Base-by-base conservation (phyloP, 2,113 vertebrate genomes). In the Delphinapterus leucas region DNA sequence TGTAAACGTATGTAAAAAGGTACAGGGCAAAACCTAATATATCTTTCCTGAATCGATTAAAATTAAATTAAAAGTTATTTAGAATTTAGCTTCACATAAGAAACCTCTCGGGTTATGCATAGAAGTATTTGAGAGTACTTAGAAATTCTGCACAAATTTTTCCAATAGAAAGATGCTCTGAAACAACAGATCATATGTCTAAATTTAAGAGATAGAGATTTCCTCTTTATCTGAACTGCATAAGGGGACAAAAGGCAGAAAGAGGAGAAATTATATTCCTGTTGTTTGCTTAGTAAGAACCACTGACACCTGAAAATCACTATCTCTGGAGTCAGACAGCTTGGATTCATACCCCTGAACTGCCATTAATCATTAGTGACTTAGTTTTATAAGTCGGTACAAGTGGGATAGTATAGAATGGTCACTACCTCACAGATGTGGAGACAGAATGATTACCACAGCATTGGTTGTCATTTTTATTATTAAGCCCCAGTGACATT, bases 61-160 rank as follows among this genome's bases (percentile, higher is more conserved):
- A 88, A 68, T 84, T 38, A 90, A 96, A 58, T 65, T 91, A 87
- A 95, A 90, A 77, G 36, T 82, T 90, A 71, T n/a, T 93, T 90
- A 71, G 77, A 83, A 96, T 95, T 95, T 44, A 95, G 28, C 21
- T 67, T 93, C 61, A 97, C 2, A 1, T 74, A 84, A 65, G 44
- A 63, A 90, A 92, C 3, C 13, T 71, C 36, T 71, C 23, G 3
- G 11, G 12, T 90, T 80, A 58, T 68, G 17, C 25, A 68, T 3
- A 49, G 8, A 92, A 4, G 33, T 38, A 68, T 71, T 70, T 85
- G 44, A 8, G 4, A 94, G 33, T 76, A 70, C 6, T 81, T 47
- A 68, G 28, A 80, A 93, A 89, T 70, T 67, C 68, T 93, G 8
- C 20, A 61, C 14, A 83, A 71, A 44, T 80, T 7, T 94, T 87